phyloP scores from a whole-genome alignment of 2,797 vertebrate species.

The Hydrolagus colliei region DNA sequence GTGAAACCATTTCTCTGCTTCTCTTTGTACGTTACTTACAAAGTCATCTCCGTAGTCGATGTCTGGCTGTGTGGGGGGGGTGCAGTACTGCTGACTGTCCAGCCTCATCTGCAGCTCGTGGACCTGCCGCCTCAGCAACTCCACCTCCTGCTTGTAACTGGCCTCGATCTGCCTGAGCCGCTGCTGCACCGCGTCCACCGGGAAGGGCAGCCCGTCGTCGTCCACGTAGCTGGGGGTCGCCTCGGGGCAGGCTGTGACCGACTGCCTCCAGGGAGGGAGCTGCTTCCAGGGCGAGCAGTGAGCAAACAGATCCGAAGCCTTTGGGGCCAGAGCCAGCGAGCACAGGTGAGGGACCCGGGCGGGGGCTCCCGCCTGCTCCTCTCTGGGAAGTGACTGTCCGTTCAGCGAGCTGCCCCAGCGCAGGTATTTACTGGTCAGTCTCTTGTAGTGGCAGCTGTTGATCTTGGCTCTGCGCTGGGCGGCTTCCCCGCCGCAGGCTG shows the following conservation, averaged over 20 bases:
- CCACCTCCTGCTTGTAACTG: constrained; percentile 92
- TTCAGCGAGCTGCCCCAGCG: constrained; percentile 49
- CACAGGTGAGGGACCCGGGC: constrained; percentile 42
- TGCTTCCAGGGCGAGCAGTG: constrained; percentile 48
- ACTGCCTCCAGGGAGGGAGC: constrained; percentile 41
- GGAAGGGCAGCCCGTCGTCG: constrained; percentile 88
- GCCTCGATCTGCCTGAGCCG: constrained; percentile 94
- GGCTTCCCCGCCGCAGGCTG: constrained; percentile 60
- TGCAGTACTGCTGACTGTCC: constrained; percentile 80
- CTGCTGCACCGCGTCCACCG: constrained; percentile 89
- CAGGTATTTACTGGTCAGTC: constrained; percentile 63
- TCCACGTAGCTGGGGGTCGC: constrained; percentile 80
- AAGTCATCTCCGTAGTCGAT: constrained; percentile 95
- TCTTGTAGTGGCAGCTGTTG: constrained; percentile 70
- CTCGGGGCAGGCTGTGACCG: constrained; percentile 47
- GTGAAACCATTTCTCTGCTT: no score
- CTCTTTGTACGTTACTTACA: constrained; percentile 61
- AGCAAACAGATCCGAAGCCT: constrained; percentile 43
- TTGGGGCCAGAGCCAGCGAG: constrained; percentile 51
- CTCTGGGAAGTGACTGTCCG: constrained; percentile 67
- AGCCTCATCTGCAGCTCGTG: constrained; percentile 89
- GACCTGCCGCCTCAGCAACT: constrained; percentile 86
- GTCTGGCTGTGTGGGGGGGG: constrained; percentile 81
- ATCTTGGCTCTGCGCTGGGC: constrained; percentile 60
- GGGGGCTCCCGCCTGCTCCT: constrained; percentile 42